Evolutionary conservation across 2,113 vertebrate species (phyloP), one percentile per base, ranked within the genome.

Genomic region (Catharus fuscescens): DNA sequence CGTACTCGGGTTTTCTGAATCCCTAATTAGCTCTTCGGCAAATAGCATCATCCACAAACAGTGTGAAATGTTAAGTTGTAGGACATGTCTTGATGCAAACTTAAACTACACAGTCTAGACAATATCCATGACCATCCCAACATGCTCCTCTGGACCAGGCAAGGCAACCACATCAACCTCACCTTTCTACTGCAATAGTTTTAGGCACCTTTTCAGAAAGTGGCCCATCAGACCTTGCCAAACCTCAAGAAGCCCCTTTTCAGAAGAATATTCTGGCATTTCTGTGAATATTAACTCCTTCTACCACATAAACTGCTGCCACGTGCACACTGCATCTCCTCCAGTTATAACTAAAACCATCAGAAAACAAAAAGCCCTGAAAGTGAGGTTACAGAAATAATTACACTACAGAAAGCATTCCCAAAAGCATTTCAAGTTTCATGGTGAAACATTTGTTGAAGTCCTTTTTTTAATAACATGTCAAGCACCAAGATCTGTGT

Each of bases 1-100:
- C 95, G 86, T 91, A 83, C 89, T 91, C 74, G 7, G 85, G 88
- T 95, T 96, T 97, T 97, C 83, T 94, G 96, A 97, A 97, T 94
- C 72, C 96, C 83, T 96, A 94, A 97, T 97, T 96, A 97, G 92
- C 45, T 95, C 93, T 96, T 92, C 94, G 93, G 96, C 95, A 97
- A 97, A 96, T 14, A 86, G 78, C 80, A 92, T 94, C 95, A 70
- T 87, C 92, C 93, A 94, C 65, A 72, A 89, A 95, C 73, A 73
- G 91, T 93, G 95, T 85, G 93, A 97, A 96, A 96, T 90, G 66
- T 38, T 36, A 96, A 97, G 82, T n/a, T 92, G 90, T 76, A 88
- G 96, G 94, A 82, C 88, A 65, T 29, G 60, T 93, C 91, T 97
- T 93, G 93, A 94, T 4, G n/a, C 95, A 93, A 98, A 91, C 90